Evolutionary conservation across 2,888 invertebrate species (phyloP).

Genomic region (Morinoia aosen): DNA sequence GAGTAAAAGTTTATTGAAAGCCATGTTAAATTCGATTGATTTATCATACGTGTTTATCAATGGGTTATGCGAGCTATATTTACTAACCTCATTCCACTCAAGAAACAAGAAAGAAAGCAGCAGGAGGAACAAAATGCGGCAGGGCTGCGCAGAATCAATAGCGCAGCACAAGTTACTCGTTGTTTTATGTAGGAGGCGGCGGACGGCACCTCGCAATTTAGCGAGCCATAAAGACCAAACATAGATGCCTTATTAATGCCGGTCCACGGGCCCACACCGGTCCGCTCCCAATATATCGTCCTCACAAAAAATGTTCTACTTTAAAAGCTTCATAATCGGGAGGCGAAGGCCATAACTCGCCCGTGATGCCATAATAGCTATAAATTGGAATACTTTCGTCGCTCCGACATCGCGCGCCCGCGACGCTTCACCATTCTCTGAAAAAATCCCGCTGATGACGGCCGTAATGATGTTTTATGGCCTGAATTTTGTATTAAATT

Average conservation of each 20-base stretch:
- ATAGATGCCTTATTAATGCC: neutral
- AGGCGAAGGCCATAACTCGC: slow-evolving; percentile 3
- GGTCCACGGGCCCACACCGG: neutral
- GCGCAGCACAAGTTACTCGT: too few relatives aligned
- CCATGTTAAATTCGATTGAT: too few relatives aligned
- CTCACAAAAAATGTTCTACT: neutral
- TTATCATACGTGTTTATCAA: too few relatives aligned
- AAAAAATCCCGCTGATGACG: neutral
- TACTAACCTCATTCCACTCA: too few relatives aligned
- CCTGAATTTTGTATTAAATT: neutral
- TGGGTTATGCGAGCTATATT: too few relatives aligned
- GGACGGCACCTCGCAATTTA: neutral
- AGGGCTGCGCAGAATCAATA: too few relatives aligned
- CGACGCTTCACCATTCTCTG: neutral
- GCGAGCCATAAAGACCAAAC: neutral
- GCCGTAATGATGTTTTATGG: neutral
- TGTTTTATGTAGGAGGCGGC: neutral
- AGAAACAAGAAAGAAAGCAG: too few relatives aligned
- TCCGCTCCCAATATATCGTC: slow-evolving; percentile 8
- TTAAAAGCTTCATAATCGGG: slow-evolving; percentile 3
- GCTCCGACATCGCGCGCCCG: neutral
- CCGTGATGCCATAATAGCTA: neutral
- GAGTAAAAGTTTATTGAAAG: too few relatives aligned
- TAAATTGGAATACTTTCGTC: neutral
- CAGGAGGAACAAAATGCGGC: too few relatives aligned